Evolutionary conservation across 1,140 invertebrate species (phyloP).

Genomic region (Chironomus striatipennis): DNA sequence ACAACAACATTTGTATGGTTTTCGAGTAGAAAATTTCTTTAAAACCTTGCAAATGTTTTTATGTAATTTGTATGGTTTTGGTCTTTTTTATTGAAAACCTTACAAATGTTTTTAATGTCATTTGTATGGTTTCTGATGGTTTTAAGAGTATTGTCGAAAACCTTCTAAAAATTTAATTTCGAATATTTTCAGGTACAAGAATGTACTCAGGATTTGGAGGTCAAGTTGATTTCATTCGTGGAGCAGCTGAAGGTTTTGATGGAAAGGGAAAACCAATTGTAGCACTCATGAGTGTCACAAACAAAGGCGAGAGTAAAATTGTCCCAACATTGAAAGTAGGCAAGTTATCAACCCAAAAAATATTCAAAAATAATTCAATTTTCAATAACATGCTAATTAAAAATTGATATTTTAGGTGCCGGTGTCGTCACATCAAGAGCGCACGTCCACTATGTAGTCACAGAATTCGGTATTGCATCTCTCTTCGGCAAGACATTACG

Average conservation of each 20-base stretch:
- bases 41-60: too few relatives aligned
- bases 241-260: constrained; percentile 82
- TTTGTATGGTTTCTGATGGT: too few relatives aligned
- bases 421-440: constrained; percentile 89
- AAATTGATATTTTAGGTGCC: constrained; percentile 51
- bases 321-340: constrained; percentile 62
- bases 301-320: constrained; percentile 84
- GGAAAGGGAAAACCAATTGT: constrained; percentile 88
- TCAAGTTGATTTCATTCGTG: constrained; percentile 92
- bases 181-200: constrained; percentile 42
- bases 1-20: too few relatives aligned
- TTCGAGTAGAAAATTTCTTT: too few relatives aligned
- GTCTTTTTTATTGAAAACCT: too few relatives aligned
- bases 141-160: too few relatives aligned
- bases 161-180: constrained; percentile 26
- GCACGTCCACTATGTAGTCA: constrained; percentile 89
- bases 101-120: too few relatives aligned
- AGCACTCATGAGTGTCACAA: constrained; percentile 78
- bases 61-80: too few relatives aligned
- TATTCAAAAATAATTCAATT: too few relatives aligned
- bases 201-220: constrained; percentile 92
- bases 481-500: constrained; percentile 83
- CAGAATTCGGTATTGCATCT: constrained; percentile 83
- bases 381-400: too few relatives aligned
- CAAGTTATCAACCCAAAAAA: too few relatives aligned